Base-by-base conservation (phyloP, 1,140 invertebrate species). In the Paracyclopina nana region DNA sequence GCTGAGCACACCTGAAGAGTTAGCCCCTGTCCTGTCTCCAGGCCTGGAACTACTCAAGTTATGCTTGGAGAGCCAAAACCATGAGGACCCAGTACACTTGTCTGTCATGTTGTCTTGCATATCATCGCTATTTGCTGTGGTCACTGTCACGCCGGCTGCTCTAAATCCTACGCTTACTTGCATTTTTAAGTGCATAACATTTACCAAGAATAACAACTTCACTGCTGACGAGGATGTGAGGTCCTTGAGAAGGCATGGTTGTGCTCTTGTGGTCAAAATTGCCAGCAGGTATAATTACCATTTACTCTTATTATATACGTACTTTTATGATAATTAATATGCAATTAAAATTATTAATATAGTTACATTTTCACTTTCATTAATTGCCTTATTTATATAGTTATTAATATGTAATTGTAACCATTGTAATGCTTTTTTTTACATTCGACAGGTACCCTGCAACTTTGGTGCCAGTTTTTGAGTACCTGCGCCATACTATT, bases 211-310 rank as follows among this genome's bases (percentile, higher is more conserved):
- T 5, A 27, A 5, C 16, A 26, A 11, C 5, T 31, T 27, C 9
- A 20, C 16, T 4, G 45, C 16, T n/a, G 11, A 30, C 6, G 2
- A 12, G 25, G 45, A 14, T 11, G 77, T 84, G 1, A 83, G 83
- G 65, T 86, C 86, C 60, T 76, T 91, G 0, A 65, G 84, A 6
- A 70, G 83, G 2, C 86, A 91, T 68, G 83, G 84, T 1, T 84
- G 82, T 25, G 83, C 82, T 12, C 64, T 86, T 1, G 76, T 91
- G 64, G 82, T 92, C 0, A 91, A 90, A 66, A 75, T 91, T 28
- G 81, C 79, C 11, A 74, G 80, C 34, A n/a, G n/a, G n/a, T n/a
- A n/a, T n/a, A n/a, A n/a, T n/a, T n/a, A n/a, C n/a, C n/a, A n/a
- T n/a, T n/a, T n/a, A n/a, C n/a, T n/a, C n/a, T n/a, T n/a, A n/a